These are phyloP conservation scores for Sinosuthora webbiana DNA, from an alignment of 2,113 vertebrate genomes.

Conservation along the genomic window DNA sequence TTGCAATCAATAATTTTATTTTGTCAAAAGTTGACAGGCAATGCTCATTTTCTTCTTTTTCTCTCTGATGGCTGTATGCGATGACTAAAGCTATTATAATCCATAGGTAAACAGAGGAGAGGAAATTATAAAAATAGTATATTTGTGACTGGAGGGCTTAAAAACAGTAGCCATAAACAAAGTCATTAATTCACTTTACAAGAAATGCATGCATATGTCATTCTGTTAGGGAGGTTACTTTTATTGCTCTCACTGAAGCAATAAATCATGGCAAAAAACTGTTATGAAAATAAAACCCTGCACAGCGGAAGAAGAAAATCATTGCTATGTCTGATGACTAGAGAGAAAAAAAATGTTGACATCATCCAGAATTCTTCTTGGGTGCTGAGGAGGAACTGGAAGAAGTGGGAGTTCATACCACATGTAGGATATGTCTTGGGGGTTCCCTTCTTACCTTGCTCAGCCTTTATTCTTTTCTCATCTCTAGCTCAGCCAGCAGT, in stretches of 20 bases:
- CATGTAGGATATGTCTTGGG: fast-evolving
- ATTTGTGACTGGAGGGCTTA: background rate
- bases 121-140: background rate
- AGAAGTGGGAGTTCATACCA: background rate
- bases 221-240: background rate
- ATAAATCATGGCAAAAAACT: background rate
- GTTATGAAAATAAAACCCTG: background rate
- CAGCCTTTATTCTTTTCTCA: background rate
- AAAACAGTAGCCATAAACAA: background rate
- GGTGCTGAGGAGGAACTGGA: background rate
- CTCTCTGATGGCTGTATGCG: background rate
- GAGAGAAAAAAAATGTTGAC: background rate
- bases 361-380: background rate
- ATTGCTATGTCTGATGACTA: background rate
- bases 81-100: background rate
- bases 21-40: background rate
- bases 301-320: background rate
- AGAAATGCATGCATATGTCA: background rate
- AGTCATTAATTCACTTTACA: background rate
- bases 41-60: background rate
- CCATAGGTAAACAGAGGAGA: background rate
- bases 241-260: background rate
- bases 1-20: background rate
- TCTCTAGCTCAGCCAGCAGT: background rate
- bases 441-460: background rate